Evolutionary conservation across 2,797 vertebrate genomes (phyloP).

Genomic region (Lithobates pipiens): DNA sequence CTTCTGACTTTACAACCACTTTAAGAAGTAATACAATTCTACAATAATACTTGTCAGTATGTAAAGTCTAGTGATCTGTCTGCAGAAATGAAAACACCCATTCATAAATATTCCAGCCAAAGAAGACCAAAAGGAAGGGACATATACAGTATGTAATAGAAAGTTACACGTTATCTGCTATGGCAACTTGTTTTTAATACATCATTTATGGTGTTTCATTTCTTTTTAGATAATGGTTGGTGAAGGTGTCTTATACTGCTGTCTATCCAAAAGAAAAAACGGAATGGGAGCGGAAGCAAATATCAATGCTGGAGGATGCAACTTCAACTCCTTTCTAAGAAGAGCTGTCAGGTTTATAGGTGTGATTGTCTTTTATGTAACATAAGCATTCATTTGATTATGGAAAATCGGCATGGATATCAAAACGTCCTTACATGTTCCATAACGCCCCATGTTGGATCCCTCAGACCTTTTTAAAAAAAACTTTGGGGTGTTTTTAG

Average conservation of each 20-base stretch:
- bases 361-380: slow-evolving; percentile 68
- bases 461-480: no score
- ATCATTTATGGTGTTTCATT: slow-evolving; percentile 56
- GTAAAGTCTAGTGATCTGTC: no score
- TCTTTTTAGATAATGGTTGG: slow-evolving; percentile 94
- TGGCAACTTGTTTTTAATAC: not conserved
- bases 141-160: no score
- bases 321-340: slow-evolving; percentile 98
- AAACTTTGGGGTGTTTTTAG: no score
- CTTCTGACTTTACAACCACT: no score
- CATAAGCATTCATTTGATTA: not conserved
- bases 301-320: slow-evolving; percentile 97
- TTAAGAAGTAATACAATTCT: no score
- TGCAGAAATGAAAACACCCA: no score
- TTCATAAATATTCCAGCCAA: no score
- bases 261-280: slow-evolving; percentile 85
- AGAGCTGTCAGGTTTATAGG: slow-evolving; percentile 95
- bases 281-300: slow-evolving; percentile 86
- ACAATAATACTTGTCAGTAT: no score
- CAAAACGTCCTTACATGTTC: no score
- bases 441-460: no score
- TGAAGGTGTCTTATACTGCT: slow-evolving; percentile 96
- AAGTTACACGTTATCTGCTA: not conserved
- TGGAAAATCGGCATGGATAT: not conserved
- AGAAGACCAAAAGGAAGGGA: no score